phyloP scores from a whole-genome alignment of 2,888 invertebrate species.

The Himalopsyche japonica region DNA sequence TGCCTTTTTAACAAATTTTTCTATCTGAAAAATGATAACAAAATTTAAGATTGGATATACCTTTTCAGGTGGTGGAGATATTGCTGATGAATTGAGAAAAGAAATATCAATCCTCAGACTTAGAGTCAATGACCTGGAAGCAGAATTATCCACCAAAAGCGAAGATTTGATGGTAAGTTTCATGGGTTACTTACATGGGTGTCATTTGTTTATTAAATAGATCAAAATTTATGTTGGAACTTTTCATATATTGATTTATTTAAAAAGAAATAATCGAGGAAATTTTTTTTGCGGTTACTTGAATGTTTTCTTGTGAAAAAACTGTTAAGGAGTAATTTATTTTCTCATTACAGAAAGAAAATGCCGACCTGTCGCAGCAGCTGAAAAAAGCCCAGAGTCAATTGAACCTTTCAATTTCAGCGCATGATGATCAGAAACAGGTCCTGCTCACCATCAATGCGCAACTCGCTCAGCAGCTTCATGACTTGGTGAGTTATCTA shows the following conservation, averaged over 20 bases:
- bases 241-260: no score
- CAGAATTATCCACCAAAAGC: conserved; percentile 80
- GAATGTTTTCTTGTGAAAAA: no score
- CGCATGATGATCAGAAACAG: conserved; percentile 81
- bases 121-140: conserved; percentile 80
- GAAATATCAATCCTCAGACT: conserved; percentile 73
- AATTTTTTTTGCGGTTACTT: no score
- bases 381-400: conserved; percentile 78
- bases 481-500: conserved; percentile 64
- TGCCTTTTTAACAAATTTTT: no score
- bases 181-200: no score
- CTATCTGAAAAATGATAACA: background rate
- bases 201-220: no score
- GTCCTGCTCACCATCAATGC: conserved; percentile 80
- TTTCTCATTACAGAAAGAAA: conserved; percentile 65
- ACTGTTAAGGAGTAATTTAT: no score
- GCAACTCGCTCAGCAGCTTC: conserved; percentile 79
- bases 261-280: no score
- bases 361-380: conserved; percentile 67
- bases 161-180: conserved; percentile 53
- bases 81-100: conserved; percentile 76
- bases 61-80: conserved; percentile 62
- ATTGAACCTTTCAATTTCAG: conserved; percentile 75
- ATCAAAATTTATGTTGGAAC: no score
- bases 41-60: background rate